These are phyloP conservation scores for Cylas formicarius DNA, from an alignment of 1,140 invertebrate genomes.

Conservation along the genomic window DNA sequence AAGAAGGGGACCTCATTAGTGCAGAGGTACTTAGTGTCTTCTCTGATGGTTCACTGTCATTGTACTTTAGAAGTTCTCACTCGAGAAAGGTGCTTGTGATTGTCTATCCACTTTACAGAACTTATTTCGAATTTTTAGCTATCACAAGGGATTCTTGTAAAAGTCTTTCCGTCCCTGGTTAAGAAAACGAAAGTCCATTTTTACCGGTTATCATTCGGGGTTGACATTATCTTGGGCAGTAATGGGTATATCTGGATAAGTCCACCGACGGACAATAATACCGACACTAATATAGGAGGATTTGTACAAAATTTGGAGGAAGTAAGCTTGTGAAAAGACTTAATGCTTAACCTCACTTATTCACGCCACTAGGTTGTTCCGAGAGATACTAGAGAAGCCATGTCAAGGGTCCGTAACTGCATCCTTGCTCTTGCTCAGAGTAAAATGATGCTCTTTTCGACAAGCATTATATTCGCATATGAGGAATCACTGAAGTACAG, in stretches of 20 bases:
- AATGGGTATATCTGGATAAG: conserved; percentile 97
- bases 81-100: conserved; percentile 81
- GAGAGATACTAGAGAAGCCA: conserved; percentile 67
- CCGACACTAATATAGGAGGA: conserved; percentile 66
- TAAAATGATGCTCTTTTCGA: conserved; percentile 87
- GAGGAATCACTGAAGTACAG: conserved; percentile 82
- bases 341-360: conserved; percentile 2
- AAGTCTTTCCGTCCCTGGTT: conserved; percentile 88
- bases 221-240: conserved; percentile 88
- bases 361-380: conserved; percentile 55
- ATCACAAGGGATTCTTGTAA: conserved; percentile 81
- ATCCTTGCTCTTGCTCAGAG: conserved; percentile 76
- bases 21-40: conserved; percentile 94
- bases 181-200: conserved; percentile 95
- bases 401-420: conserved; percentile 83
- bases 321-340: conserved; percentile 34
- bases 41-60: conserved; percentile 82
- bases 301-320: conserved; percentile 74
- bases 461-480: conserved; percentile 84
- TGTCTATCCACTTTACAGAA: conserved; percentile 1
- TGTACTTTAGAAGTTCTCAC: conserved; percentile 93
- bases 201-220: conserved; percentile 85
- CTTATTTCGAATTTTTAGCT: conserved; percentile 43
- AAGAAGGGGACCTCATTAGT: conserved; percentile 95
- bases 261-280: conserved; percentile 55